Base-by-base conservation (phyloP, 2,797 vertebrate genomes). In the Spinibarbus caldwelli region DNA sequence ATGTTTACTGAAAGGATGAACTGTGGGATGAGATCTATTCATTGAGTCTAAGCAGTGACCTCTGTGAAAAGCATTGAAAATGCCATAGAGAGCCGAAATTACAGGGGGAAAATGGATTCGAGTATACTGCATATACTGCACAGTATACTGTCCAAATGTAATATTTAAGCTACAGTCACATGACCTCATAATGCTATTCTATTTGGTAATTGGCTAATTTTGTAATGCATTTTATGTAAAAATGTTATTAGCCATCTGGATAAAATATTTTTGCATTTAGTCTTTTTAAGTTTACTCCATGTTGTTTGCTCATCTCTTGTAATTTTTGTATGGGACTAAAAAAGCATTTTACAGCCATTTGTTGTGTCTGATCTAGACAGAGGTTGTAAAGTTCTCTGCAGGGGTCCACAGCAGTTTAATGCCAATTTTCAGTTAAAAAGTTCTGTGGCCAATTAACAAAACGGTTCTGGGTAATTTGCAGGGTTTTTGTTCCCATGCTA, bases 361-460 rank as follows among this genome's bases (percentile, higher is more conserved):
- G 41, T 47, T 47, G 11, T 62, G 9, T 75, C 38, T 75, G 41
- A 62, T 82, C 19, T 59, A 64, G 21, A 64, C 31, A 0, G 31
- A 26, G 47, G 75, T 45, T 31, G 66, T 47, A 23, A 52, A 29
- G 54, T 36, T 76, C 31, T 76, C 52, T 49, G 34, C 54, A 29
- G 59, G 52, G 41, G 49, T 68, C 64, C 49, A n/a, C 2, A 66
- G 21, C 26, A 45, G 29, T 71, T 71, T 57, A 12, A 36, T 77
- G 71, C 85, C 73, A 77, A 21, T 31, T 82, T 86, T 73, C 66
- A 80, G 36, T 77, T 43, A 41, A 62, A 82, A 38, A 26, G 45
- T 45, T 75, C 34, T 66, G 29, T 57, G 68, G 49, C 26, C 62
- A 49, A 8, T 78, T 86, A 47, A 70, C 75, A 68, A 49, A 38